These are phyloP conservation scores for Catalaphyllia jardinei DNA, from an alignment of 64 coral and sea anemone genomes.

Conservation along the genomic window DNA sequence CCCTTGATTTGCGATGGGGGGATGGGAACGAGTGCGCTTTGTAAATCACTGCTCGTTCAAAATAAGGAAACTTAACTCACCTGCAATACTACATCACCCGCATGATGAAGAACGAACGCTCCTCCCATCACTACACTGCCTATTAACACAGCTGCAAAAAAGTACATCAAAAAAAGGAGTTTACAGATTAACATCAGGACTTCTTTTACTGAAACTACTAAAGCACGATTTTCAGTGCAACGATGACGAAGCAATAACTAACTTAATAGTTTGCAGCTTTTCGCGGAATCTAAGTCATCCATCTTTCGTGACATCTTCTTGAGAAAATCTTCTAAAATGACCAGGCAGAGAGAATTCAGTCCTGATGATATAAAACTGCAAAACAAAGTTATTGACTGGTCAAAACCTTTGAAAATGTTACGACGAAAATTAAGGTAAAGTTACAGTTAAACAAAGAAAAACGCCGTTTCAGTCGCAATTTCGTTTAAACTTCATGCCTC, in stretches of 20 bases:
- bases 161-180: neutral
- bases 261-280: slow-evolving; percentile 65
- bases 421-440: no score
- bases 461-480: no score
- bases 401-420: neutral
- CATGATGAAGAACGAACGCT: slow-evolving; percentile 30
- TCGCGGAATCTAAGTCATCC: slow-evolving; percentile 51
- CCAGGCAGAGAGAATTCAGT: slow-evolving; percentile 57
- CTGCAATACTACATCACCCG: slow-evolving; percentile 15
- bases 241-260: neutral
- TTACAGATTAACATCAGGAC: neutral
- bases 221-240: neutral
- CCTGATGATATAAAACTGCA: slow-evolving; percentile 61
- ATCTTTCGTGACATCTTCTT: slow-evolving; percentile 47
- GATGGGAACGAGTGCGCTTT: no score
- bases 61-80: neutral
- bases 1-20: no score
- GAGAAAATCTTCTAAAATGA: slow-evolving; percentile 65
- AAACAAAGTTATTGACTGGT: slow-evolving; percentile 3
- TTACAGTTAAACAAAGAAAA: no score
- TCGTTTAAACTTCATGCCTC: no score
- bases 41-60: no score
- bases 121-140: slow-evolving; percentile 25
- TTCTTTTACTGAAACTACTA: neutral
- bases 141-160: slow-evolving; percentile 25